phyloP scores from a whole-genome alignment of 2,888 invertebrate species.

The Pseudococcus jackbeardsleyi region DNA sequence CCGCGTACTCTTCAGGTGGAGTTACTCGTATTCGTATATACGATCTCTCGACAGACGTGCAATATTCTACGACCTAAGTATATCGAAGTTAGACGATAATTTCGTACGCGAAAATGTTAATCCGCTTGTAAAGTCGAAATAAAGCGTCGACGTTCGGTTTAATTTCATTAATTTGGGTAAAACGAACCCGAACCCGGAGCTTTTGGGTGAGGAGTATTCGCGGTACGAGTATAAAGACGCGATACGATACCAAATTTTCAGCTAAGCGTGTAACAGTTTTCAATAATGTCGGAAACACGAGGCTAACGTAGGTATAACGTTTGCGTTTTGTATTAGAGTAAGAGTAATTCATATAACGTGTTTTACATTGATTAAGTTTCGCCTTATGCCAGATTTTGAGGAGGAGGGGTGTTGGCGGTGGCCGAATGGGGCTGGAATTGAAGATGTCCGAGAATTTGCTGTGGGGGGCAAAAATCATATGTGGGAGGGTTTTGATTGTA shows the following conservation, averaged over 20 bases:
- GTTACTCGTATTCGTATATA: no score
- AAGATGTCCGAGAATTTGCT: no score
- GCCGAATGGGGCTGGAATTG: not conserved
- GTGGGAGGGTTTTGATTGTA: no score
- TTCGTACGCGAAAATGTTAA: conserved; percentile 7
- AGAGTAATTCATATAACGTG: conserved; percentile 6
- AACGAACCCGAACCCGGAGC: not conserved
- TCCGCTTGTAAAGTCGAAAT: conserved; percentile 11
- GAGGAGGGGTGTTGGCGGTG: not conserved
- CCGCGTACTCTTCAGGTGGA: no score
- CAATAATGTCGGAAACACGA: conserved; percentile 22
- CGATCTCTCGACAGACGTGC: no score
- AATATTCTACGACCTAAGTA: no score
- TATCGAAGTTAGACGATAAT: not conserved
- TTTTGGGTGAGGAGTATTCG: not conserved
- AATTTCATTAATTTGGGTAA: conserved; percentile 20
- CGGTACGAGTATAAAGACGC: not conserved
- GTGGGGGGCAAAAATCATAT: no score
- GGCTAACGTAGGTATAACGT: not conserved
- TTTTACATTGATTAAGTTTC: conserved; percentile 18
- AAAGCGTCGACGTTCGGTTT: not conserved
- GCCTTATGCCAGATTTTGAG: not conserved
- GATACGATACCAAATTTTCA: not conserved
- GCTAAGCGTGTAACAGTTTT: conserved; percentile 27
- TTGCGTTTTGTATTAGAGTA: not conserved